Base-by-base conservation (phyloP, 2,888 invertebrate genomes). In the Lordiphosa andalusiaca region DNA sequence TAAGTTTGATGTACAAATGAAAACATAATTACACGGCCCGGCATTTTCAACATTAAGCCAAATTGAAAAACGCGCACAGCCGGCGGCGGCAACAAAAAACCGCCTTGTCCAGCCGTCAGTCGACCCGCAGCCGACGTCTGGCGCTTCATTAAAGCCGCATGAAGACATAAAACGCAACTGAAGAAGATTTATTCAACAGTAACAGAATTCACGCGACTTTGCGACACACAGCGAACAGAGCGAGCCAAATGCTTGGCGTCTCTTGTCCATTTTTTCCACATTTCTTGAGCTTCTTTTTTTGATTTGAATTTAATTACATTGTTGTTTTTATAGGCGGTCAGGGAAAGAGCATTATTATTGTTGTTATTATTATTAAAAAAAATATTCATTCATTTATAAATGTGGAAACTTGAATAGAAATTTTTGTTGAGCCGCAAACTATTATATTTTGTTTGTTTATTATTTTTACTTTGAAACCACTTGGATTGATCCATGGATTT, bases 21-120 rank as follows among this genome's bases (percentile, higher is more conserved):
- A 81, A 81, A 73, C 62, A 76, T 76, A 77, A 80, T 77, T 80
- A 76, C 62, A 75, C 57, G 57, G 61, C 53, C 23, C 54, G 51
- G 35, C 55, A 54, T 69, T 69, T 67, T 62, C 72, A 72, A 30
- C 30, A 30, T 69, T 69, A 71, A 68, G 57, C 54, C 67, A 67
- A 69, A 72, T 57, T 52, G 50, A 64, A 71, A 73, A 58, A 52
- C 46, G 39, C 41, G 52, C 48, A 73, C 19, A 37, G 73, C 60
- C 61, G 54, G 59, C 47, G 54, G 59, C 47, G 57, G 58, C 63
- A 49, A 58, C 30, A 49, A 55, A 49, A 55, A 48, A 12, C 12
- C 48, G 21, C 38, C 48, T 30, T 9, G 30, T 30, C 30, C 30
- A 30, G 30, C 30, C 30, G 30, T 30, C 30, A 7, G 23, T 6